These are phyloP conservation scores for Sycophaga agraensis DNA, from an alignment of 1,140 invertebrate genomes.

Conservation along the genomic window DNA sequence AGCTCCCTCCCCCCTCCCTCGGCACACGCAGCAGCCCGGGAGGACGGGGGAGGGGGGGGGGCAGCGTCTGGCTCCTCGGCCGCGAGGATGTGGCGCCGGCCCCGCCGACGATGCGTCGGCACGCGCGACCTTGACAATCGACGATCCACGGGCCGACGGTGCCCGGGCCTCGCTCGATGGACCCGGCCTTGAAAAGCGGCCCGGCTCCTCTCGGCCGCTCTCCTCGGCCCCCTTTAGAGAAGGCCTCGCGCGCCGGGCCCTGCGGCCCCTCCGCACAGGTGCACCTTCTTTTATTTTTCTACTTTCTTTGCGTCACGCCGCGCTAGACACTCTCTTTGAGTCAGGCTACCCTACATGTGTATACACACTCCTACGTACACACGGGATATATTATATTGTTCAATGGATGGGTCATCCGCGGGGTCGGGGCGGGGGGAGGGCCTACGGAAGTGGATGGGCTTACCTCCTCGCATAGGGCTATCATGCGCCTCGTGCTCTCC, in stretches of 20 bases:
- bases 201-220: not conserved
- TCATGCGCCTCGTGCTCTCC: constrained; percentile 95
- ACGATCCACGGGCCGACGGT: constrained; percentile 24
- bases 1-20: no score
- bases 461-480: constrained; percentile 95
- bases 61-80: not conserved
- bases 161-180: constrained; percentile 28
- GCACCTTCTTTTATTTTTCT: not conserved
- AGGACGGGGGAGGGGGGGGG: constrained; percentile 6
- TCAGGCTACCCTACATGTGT: not conserved
- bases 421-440: no score
- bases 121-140: constrained; percentile 32
- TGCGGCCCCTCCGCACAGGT: no score
- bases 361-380: not conserved
- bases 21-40: no score
- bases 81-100: constrained; percentile 2
- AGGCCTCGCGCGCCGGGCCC: no score
- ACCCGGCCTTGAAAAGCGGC: constrained; percentile 23
- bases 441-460: constrained; percentile 49
- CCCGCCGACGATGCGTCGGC: constrained; percentile 25
- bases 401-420: no score
- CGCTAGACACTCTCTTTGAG: no score
- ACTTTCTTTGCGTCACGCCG: not conserved
- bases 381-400: no score
- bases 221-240: not conserved